These are phyloP conservation scores for Spilogale gracilis DNA, from an alignment of 2,113 vertebrate species.

Conservation along the genomic window DNA sequence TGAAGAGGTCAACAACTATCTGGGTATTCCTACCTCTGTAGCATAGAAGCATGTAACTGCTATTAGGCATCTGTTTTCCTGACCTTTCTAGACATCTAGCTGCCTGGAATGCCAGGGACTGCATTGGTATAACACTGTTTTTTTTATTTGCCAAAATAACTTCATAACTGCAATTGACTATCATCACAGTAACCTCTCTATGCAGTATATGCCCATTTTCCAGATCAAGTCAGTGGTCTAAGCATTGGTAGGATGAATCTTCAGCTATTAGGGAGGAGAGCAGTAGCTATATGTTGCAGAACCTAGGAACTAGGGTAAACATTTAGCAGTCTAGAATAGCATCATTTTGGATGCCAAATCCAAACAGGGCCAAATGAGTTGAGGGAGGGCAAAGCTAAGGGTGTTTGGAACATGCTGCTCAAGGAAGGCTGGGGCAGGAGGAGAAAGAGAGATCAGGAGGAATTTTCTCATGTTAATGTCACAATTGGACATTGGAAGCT, in stretches of 20 bases:
- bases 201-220: neutral
- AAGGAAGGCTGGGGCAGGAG: neutral
- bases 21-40: neutral
- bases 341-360: neutral
- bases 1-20: neutral
- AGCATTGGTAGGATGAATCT: neutral
- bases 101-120: neutral
- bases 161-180: neutral
- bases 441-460: neutral
- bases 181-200: neutral
- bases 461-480: neutral
- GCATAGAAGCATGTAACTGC: neutral
- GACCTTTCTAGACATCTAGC: neutral
- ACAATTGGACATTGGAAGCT: neutral
- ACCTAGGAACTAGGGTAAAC: neutral
- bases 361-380: neutral
- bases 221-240: neutral
- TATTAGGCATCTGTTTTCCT: neutral
- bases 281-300: neutral
- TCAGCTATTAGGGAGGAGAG: neutral
- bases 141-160: neutral
- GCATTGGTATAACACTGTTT: neutral
- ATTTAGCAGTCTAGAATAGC: neutral
- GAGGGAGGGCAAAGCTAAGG: neutral
- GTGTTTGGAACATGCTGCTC: neutral